A percentile compares a stretch with the other conserved stretches of the same genome.
Evolutionary conservation across 2,888 invertebrate species (phyloP).

Genomic region (Conops quadrifasciatus): DNA sequence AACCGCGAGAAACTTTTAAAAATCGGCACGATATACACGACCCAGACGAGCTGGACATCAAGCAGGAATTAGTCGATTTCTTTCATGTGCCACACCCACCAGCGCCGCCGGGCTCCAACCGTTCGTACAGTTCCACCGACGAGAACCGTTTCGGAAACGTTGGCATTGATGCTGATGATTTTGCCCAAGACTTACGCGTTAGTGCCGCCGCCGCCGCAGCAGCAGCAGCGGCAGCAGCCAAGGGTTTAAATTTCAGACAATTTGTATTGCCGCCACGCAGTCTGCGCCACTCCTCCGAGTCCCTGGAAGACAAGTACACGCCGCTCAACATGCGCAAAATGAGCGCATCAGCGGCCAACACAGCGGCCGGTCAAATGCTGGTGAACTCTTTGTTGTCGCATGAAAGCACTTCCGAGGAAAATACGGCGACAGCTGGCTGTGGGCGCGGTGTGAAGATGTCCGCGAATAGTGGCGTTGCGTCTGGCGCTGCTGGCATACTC

Average conservation of each 20-base stretch:
- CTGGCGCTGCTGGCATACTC: slow-evolving; percentile 40
- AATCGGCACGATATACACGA: slow-evolving; percentile 50
- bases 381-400: slow-evolving; percentile 55
- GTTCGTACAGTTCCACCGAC: slow-evolving; percentile 60
- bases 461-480: slow-evolving; percentile 27
- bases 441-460: slow-evolving; percentile 47
- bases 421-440: slow-evolving; percentile 46
- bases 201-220: slow-evolving; percentile 52
- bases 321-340: slow-evolving; percentile 58
- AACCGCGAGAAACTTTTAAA: slow-evolving; percentile 57
- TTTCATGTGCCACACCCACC: slow-evolving; percentile 57
- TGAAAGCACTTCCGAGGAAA: slow-evolving; percentile 57
- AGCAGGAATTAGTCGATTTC: slow-evolving; percentile 60
- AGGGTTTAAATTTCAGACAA: slow-evolving; percentile 53
- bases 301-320: slow-evolving; percentile 52
- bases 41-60: slow-evolving; percentile 58
- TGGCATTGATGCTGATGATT: slow-evolving; percentile 50
- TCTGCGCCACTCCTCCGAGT: slow-evolving; percentile 49
- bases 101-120: slow-evolving; percentile 58
- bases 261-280: slow-evolving; percentile 55
- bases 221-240: slow-evolving; percentile 52
- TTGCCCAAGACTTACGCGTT: slow-evolving; percentile 60
- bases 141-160: slow-evolving; percentile 51
- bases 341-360: slow-evolving; percentile 42
- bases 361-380: slow-evolving; percentile 56